Percentiles rank a stretch among this genome's conserved stretches.
Conservation (phyloP, 2,797 vertebrate species). For the Ptychobarbus kaznakovi region DNA sequence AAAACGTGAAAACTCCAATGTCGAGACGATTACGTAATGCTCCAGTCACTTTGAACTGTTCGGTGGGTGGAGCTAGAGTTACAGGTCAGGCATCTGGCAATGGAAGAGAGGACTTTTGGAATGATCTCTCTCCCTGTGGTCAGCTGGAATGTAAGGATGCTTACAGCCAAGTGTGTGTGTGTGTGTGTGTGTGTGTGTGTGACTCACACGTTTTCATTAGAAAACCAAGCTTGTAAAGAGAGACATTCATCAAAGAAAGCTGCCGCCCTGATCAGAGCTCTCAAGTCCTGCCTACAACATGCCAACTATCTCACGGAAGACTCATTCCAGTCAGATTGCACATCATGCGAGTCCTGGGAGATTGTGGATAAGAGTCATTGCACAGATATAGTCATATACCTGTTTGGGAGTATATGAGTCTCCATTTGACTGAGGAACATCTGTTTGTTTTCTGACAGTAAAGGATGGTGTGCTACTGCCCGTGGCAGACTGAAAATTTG, state of each 20-base stretch:
- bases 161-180: slow-evolving; percentile 38
- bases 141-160: slow-evolving; percentile 47
- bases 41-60: slow-evolving; percentile 19
- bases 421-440: slow-evolving; percentile 33
- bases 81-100: slow-evolving; percentile 67
- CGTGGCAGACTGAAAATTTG: slow-evolving; percentile 37
- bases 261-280: slow-evolving; percentile 66
- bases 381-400: slow-evolving; percentile 37
- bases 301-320: slow-evolving; percentile 65
- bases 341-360: slow-evolving; percentile 45
- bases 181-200: slow-evolving; percentile 1
- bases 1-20: slow-evolving; percentile 8
- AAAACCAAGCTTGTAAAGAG: slow-evolving; percentile 40
- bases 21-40: slow-evolving; percentile 12
- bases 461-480: slow-evolving; percentile 28
- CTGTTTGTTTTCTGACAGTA: slow-evolving; percentile 34
- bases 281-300: slow-evolving; percentile 55
- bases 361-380: slow-evolving; percentile 38
- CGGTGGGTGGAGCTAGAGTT: slow-evolving; percentile 27
- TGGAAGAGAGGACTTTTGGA: slow-evolving; percentile 63
- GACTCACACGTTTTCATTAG: slow-evolving; percentile 48
- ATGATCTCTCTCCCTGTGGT: slow-evolving; percentile 55
- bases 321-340: slow-evolving; percentile 12
- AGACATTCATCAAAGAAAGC: slow-evolving; percentile 64
- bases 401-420: slow-evolving; percentile 32